Evolutionary conservation across 2,113 vertebrate species (phyloP), one percentile per base, ranked within the genome.

Genomic region (Ictalurus punctatus): DNA sequence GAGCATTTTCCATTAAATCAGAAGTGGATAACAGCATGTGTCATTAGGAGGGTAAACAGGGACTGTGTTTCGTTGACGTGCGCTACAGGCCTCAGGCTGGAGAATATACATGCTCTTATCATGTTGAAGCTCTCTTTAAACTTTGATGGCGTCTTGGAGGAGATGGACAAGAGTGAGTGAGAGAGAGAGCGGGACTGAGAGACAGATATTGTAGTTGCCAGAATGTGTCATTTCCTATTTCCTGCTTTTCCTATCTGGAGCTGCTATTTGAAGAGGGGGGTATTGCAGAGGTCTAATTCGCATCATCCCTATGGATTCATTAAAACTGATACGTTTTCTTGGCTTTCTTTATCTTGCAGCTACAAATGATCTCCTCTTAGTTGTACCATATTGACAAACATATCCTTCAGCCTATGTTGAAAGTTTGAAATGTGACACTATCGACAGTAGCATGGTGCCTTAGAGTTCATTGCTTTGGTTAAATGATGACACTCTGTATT

Each of bases 21-120:
- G 85, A 91, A 91, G 86, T 89, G 84, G 90, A 90, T 90, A 91
- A 90, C 88, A 91, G 88, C 86, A 84, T 88, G 90, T 88, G 87
- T 89, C 86, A 88, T 89, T 90, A 87, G 83, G 86, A 81, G 85
- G 86, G 88, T 88, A 86, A 91, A 91, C 85, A 78, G 87, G 86
- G 65, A 81, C 73, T 81, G 76, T 83, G 83, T 85, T 89, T 12
- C 86, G 90, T 91, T 93, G 93, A 90, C 92, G 85, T 88, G 87
- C 19, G 5, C 86, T 86, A 83, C 87, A 88, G 82, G 86, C 82
- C 85, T 83, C 44, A 86, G 93, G 92, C 90, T 85, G 90, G 89
- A 93, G 89, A 88, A 84, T 88, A 90, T 90, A 91, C 91, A 91
- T 54, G 78, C 89, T 59, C 89, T 88, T 59, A 25, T 86, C 44